phyloP scores from a whole-genome alignment of 1,140 invertebrate species.

The Elymnias hypermnestra region DNA sequence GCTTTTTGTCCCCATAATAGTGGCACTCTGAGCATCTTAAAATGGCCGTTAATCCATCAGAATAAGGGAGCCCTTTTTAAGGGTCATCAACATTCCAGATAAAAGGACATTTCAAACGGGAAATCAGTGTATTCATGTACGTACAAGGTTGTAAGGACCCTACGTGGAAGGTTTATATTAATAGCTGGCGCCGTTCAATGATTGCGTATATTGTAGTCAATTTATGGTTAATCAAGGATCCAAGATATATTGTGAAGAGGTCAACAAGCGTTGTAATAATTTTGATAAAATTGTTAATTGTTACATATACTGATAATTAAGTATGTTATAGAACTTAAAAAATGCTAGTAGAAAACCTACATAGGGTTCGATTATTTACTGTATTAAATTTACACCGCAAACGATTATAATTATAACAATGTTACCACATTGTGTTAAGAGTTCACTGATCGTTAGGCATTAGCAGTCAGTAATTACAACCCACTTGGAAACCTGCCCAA shows the following conservation, averaged over 20 bases:
- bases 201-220: neutral
- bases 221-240: neutral
- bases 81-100: constrained; percentile 37
- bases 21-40: constrained; percentile 53
- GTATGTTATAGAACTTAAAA: no score
- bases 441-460: no score
- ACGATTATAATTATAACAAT: no score
- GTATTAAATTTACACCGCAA: no score
- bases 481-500: no score
- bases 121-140: constrained; percentile 13
- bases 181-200: neutral
- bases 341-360: no score
- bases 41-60: constrained; percentile 55
- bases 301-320: no score
- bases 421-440: no score
- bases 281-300: no score
- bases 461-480: no score
- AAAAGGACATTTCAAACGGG: constrained; percentile 27
- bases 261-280: no score
- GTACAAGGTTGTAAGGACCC: constrained; percentile 6
- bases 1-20: constrained; percentile 65
- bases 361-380: no score
- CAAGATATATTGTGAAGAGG: neutral
- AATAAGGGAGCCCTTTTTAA: constrained; percentile 40
- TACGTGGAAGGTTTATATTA: constrained; percentile 11